A percentile compares a stretch with the other conserved stretches of the same genome.
Evolutionary conservation across 2,888 invertebrate genomes (phyloP).

Genomic region (Charanyca ferruginea): DNA sequence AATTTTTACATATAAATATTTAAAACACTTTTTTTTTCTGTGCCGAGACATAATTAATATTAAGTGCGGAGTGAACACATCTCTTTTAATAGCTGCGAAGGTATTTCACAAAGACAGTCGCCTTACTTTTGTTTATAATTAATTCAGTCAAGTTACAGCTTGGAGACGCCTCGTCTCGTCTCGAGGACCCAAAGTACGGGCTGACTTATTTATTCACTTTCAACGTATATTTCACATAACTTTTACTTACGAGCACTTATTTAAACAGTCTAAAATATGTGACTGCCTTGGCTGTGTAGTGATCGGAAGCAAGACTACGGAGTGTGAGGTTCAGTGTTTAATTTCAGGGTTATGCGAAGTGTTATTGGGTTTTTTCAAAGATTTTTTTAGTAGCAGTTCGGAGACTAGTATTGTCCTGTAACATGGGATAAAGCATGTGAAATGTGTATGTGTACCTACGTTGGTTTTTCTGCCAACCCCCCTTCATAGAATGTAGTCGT

Average conservation of each 20-base stretch:
- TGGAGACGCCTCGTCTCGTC: constrained; percentile 48
- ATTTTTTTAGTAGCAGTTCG: no score
- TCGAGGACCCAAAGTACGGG: constrained; percentile 49
- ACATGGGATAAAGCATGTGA: no score
- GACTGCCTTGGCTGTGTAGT: not conserved
- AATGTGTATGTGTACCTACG: no score
- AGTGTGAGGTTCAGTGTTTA: not conserved
- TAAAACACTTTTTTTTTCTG: not conserved
- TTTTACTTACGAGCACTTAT: constrained; percentile 42
- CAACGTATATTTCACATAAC: constrained; percentile 47
- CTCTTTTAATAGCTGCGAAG: constrained; percentile 43
- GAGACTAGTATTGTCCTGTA: no score
- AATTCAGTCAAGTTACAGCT: constrained; percentile 73
- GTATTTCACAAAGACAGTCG: constrained; percentile 64
- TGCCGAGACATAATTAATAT: constrained; percentile 23
- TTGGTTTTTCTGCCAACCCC: not conserved
- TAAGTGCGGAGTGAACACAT: constrained; percentile 26
- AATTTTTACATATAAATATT: not conserved
- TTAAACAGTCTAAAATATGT: constrained; percentile 24
- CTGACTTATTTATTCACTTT: constrained; percentile 65
- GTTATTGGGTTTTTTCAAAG: no score
- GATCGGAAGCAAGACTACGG: not conserved
- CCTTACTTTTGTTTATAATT: constrained; percentile 76
- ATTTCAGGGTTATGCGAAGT: not conserved
- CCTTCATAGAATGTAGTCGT: not conserved